Percentiles rank a stretch among this genome's conserved stretches.
Conservation (phyloP, 2,888 invertebrate genomes). For the Dilophus febrilis region DNA sequence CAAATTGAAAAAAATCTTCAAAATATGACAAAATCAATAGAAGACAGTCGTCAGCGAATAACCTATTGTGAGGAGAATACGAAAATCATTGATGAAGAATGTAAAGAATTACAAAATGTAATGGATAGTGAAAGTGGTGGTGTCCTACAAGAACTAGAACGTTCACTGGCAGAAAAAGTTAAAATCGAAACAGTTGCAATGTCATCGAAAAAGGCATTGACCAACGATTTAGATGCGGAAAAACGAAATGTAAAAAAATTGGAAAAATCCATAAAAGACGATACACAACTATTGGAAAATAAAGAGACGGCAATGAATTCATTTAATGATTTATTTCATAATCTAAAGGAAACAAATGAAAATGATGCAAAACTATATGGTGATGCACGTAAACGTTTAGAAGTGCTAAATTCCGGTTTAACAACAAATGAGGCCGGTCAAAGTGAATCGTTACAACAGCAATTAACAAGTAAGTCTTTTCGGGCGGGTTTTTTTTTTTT, state of each 20-base stretch:
- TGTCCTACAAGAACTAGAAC: slow-evolving; percentile 44
- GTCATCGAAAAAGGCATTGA: slow-evolving; percentile 44
- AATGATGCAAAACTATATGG: slow-evolving; percentile 47
- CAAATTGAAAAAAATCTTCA: slow-evolving; percentile 35
- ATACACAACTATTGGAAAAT: slow-evolving; percentile 38
- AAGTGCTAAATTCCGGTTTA: slow-evolving; percentile 58
- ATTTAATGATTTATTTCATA: slow-evolving; percentile 45
- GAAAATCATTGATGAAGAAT: slow-evolving; percentile 36
- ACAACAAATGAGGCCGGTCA: slow-evolving; percentile 60
- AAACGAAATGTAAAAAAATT: slow-evolving; percentile 50
- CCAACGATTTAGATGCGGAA: slow-evolving; percentile 48
- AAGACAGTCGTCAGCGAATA: slow-evolving; percentile 39
- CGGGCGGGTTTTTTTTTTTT: slow-evolving; percentile 1
- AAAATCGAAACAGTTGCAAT: slow-evolving; percentile 46
- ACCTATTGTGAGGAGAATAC: slow-evolving; percentile 36
- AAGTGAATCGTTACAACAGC: slow-evolving; percentile 73
- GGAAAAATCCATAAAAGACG: slow-evolving; percentile 47
- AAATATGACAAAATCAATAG: slow-evolving; percentile 36
- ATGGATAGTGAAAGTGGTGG: slow-evolving; percentile 51
- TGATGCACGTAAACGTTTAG: slow-evolving; percentile 59
- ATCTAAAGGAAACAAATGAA: slow-evolving; percentile 47
- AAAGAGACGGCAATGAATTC: slow-evolving; percentile 44
- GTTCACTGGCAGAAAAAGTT: slow-evolving; percentile 42
- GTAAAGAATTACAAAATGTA: slow-evolving; percentile 42
- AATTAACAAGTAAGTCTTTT: slow-evolving; percentile 55